Percentiles rank a stretch among this genome's conserved stretches.
Evolutionary conservation across 2,797 vertebrate species (phyloP).

Genomic region (Liparis tanakae): DNA sequence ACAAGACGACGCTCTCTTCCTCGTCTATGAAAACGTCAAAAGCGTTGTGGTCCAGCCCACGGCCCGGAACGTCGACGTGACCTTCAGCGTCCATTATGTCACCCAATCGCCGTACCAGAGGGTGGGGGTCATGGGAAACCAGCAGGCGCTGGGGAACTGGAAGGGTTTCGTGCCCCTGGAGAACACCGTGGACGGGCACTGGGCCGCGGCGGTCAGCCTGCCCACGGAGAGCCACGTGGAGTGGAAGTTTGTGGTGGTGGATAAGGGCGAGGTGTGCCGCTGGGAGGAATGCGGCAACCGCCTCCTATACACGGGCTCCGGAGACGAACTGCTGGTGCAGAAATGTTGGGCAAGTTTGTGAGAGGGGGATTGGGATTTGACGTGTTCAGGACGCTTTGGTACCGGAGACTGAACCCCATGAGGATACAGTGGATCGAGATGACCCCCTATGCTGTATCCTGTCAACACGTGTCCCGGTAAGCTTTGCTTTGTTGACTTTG

Average conservation of each 20-base stretch:
- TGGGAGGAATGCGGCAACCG: constrained; percentile 96
- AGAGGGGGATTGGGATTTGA: background rate
- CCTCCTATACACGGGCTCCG: constrained; percentile 82
- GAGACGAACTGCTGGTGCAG: constrained; percentile 83
- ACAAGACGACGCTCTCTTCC: constrained; percentile 3
- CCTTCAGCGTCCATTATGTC: constrained; percentile 90
- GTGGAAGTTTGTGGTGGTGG: constrained; percentile 95
- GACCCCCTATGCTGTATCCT: background rate
- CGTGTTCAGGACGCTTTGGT: background rate
- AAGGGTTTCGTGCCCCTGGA: constrained; percentile 84
- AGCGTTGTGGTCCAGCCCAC: constrained; percentile 82
- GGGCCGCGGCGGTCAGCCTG: constrained; percentile 84
- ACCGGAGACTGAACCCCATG: constrained; percentile 4
- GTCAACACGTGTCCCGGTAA: background rate
- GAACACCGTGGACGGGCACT: constrained; percentile 84
- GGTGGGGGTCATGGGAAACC: constrained; percentile 90
- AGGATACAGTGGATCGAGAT: background rate
- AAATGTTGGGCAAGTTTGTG: constrained; percentile 87
- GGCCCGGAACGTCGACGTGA: constrained; percentile 83
- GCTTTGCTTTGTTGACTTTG: background rate
- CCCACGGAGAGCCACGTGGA: constrained; percentile 86
- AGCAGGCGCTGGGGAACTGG: constrained; percentile 90
- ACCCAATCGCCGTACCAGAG: constrained; percentile 80
- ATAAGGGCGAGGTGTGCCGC: constrained; percentile 86
- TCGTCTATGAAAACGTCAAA: constrained; percentile 66